phyloP scores from a whole-genome alignment of 2,888 invertebrate genomes.

The Poecilobothrus nobilitatus region DNA sequence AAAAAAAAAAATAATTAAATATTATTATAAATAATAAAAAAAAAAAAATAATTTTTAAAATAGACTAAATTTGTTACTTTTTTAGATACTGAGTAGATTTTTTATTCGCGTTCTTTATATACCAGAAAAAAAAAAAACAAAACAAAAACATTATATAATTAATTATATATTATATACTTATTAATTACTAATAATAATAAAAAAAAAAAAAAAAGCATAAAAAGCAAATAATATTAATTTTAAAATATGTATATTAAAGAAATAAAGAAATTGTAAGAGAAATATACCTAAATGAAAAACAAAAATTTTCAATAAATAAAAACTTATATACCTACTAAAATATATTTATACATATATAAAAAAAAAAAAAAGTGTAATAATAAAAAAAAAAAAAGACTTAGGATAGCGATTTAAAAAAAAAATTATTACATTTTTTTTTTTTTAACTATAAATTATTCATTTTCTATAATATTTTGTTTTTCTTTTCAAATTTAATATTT shows the following conservation, averaged over 20 bases:
- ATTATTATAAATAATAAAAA: conserved; percentile 14
- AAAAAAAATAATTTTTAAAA: conserved; percentile 18
- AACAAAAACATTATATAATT: too few relatives aligned
- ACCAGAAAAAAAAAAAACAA: neutral
- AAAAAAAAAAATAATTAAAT: conserved; percentile 17
- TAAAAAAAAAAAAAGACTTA: too few relatives aligned
- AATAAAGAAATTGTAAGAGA: conserved; percentile 5
- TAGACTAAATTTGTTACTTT: conserved; percentile 18
- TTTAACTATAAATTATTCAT: too few relatives aligned
- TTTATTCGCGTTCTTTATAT: conserved; percentile 30
- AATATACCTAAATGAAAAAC: neutral
- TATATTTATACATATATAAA: too few relatives aligned
- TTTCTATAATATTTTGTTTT: too few relatives aligned
- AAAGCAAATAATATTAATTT: neutral
- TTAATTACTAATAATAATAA: conserved; percentile 14
- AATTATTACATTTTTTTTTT: too few relatives aligned
- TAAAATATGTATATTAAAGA: neutral
- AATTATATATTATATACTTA: neutral
- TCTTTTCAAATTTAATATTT: too few relatives aligned
- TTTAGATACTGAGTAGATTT: conserved; percentile 27
- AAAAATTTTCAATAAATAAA: neutral
- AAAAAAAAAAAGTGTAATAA: too few relatives aligned
- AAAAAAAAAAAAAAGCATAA: conserved; percentile 17
- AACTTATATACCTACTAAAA: too few relatives aligned
- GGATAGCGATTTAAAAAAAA: too few relatives aligned